Percentiles rank a stretch among this genome's conserved stretches.
These are phyloP conservation scores for Galaxea fascicularis DNA, from an alignment of 92 coral and sea anemone species.

Conservation along the genomic window DNA sequence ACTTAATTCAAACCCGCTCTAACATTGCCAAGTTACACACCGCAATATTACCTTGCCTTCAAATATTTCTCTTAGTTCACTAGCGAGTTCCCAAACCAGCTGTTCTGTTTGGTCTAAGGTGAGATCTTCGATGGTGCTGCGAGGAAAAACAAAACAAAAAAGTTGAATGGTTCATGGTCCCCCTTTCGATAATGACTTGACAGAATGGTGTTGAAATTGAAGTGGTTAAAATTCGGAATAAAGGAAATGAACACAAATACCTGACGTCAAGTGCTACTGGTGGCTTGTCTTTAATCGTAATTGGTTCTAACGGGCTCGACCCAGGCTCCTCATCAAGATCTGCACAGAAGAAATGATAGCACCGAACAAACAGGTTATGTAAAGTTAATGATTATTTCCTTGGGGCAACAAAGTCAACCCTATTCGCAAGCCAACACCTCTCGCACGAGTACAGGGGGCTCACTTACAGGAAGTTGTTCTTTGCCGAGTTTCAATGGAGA, in stretches of 20 bases:
- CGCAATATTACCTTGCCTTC: constrained; percentile 82
- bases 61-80: constrained; percentile 79
- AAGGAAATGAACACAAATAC: constrained; percentile 33
- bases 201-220: not conserved
- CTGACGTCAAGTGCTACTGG: constrained; percentile 58
- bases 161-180: not conserved
- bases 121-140: constrained; percentile 84
- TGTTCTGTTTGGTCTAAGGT: constrained; percentile 76
- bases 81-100: constrained; percentile 72
- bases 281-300: constrained; percentile 71
- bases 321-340: constrained; percentile 32
- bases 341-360: not conserved
- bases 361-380: not conserved
- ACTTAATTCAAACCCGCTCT: not conserved
- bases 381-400: too few species aligned
- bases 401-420: too few species aligned
- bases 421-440: too few species aligned
- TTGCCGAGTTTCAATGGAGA: too few species aligned
- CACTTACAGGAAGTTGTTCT: too few species aligned
- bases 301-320: constrained; percentile 53
- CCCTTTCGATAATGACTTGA: not conserved
- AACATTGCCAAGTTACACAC: not conserved
- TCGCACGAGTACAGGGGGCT: too few species aligned
- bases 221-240: too few species aligned
- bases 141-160: not conserved